Evolutionary conservation across 2,888 invertebrate genomes (phyloP), one percentile per base, ranked within the genome.

Genomic region (Cheilosia vulpina): DNA sequence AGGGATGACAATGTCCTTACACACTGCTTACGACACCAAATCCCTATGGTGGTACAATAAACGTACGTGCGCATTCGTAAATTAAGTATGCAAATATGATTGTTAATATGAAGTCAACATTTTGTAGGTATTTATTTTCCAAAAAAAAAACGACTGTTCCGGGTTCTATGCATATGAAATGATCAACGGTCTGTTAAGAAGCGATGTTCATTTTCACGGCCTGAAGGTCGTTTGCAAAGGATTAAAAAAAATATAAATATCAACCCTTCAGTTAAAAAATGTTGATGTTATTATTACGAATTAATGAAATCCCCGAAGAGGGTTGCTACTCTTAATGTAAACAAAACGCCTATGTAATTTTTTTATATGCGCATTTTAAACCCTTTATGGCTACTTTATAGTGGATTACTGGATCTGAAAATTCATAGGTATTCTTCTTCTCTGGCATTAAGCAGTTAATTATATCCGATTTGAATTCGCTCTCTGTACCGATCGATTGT

Each of bases 81-180:
- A 85, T 80, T 75, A 80, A 58, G 68, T 85, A 85, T 85, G 85
- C 85, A 85, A 85, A 85, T 84, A 76, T 66, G 75, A 71, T 76
- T 75, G 65, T 73, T 69, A 80, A 75, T 75, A 41, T 17, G 72
- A 80, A 85, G 85, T 85, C 85, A 81, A 60, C 34, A 58, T 58
- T 65, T 41, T 62, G 13, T n/a, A 50, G 38, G 38, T 38, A 13
- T 38, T 38, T 38, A 38, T 38, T 41, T 43, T 9, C 1, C 45
- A 52, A 75, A 66, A 38, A 57, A 19, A 41, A 19, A 45, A 17
- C 45, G 0, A 15, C 27, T 57, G 24, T 58, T 58, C 21, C 55
- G 43, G 2, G 21, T 58, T 13, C n/a, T 31, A 27, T 13, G 65
- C 55, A 71, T 55, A 50, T 24, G 45, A 81, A 85, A 72, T 62